Conservation (phyloP, 1,140 invertebrate species). For the Drosophila guanche region DNA sequence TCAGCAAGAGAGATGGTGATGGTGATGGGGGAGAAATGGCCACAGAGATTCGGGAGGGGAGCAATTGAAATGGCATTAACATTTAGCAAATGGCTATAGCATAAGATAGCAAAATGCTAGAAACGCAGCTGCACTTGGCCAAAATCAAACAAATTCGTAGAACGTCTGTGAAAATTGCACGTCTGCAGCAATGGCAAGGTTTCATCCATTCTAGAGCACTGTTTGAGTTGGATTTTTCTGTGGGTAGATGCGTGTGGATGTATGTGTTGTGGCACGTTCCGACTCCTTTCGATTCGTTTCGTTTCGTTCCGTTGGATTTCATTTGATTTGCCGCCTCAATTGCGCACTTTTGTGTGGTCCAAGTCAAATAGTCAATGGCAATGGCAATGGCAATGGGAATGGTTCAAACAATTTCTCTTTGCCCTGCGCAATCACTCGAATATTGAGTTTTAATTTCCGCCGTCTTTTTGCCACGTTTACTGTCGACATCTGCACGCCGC, state of each 20-base stretch:
- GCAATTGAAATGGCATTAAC: slow-evolving; percentile 81
- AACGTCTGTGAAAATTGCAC: slow-evolving; percentile 68
- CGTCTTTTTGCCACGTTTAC: slow-evolving; percentile 45
- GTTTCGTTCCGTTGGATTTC: slow-evolving; percentile 72
- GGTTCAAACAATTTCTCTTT: slow-evolving; percentile 46
- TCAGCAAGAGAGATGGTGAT: slow-evolving; percentile 43
- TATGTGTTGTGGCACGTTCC: slow-evolving; percentile 60
- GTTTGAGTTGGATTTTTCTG: slow-evolving; percentile 9
- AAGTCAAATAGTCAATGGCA: slow-evolving; percentile 70
- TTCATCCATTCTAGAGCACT: slow-evolving; percentile 1
- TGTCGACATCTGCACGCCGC: slow-evolving; percentile 65
- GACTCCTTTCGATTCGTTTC: slow-evolving; percentile 24
- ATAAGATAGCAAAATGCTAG: slow-evolving; percentile 67
- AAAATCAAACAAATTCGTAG: slow-evolving; percentile 74
- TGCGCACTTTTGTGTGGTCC: slow-evolving; percentile 75
- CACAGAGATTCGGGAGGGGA: slow-evolving; percentile 14
- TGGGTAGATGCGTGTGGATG: neutral
- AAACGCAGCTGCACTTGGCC: slow-evolving; percentile 77
- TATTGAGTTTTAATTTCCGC: slow-evolving; percentile 82
- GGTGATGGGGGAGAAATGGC: slow-evolving; percentile 15
- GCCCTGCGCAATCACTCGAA: slow-evolving; percentile 66
- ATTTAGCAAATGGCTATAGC: slow-evolving; percentile 77
- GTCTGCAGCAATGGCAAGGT: slow-evolving; percentile 26
- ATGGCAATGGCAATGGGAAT: slow-evolving; percentile 11
- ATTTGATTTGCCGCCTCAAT: slow-evolving; percentile 81